Conservation (phyloP, 2,888 invertebrate species). For the Phortica okadai region DNA sequence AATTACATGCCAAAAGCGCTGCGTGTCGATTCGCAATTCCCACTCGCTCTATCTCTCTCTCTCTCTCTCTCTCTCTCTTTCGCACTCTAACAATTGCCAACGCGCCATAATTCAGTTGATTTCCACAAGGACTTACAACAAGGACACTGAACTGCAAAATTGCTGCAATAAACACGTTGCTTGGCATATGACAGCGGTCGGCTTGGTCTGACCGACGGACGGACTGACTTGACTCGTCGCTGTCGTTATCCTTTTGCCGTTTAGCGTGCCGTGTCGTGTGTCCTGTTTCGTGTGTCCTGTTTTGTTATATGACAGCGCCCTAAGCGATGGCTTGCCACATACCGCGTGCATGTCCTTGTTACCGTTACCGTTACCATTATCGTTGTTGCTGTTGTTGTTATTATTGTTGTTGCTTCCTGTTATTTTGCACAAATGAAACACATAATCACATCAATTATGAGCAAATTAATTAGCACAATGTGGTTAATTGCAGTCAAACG, state of each 20-base stretch:
- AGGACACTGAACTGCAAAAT: constrained; percentile 7
- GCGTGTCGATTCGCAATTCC: neutral
- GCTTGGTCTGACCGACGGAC: neutral
- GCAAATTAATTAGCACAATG: constrained; percentile 70
- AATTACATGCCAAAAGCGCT: neutral
- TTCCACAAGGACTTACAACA: constrained; percentile 56
- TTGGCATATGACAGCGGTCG: neutral
- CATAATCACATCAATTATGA: constrained; percentile 71
- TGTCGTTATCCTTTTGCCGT: constrained; percentile 13
- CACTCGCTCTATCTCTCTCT: no score
- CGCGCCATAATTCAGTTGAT: constrained; percentile 55
- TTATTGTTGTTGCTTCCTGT: constrained; percentile 47
- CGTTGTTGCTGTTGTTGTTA: constrained; percentile 35
- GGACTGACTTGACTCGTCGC: neutral
- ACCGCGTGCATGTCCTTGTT: constrained; percentile 1
- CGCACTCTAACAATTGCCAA: neutral
- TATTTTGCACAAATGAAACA: constrained; percentile 59
- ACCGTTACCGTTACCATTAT: constrained; percentile 29
- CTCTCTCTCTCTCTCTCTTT: no score
- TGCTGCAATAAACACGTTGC: constrained; percentile 8
- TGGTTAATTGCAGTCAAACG: constrained; percentile 65
- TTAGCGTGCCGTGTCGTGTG: neutral
- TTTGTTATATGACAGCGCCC: constrained; percentile 48
- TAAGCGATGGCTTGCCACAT: constrained; percentile 45
- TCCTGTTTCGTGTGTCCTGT: neutral